Base-by-base conservation (phyloP, 2,113 vertebrate genomes). In the Daphoenositta chrysoptera region DNA sequence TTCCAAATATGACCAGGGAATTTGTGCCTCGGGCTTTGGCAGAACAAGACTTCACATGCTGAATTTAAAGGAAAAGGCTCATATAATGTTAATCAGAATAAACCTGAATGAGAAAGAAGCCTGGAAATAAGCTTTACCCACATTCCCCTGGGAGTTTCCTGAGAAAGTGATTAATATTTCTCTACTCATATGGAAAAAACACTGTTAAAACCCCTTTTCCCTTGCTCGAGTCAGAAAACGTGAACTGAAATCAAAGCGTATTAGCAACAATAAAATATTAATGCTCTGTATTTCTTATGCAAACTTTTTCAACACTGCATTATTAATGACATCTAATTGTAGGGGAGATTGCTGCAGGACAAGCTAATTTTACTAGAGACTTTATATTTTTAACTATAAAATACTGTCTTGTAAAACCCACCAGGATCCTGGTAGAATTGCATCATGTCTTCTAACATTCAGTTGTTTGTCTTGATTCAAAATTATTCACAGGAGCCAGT, bases 311-410 rank as follows among this genome's bases (percentile, higher is more conserved):
- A 83, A 48, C 16, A 9, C 45, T 91, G 50, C 18, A 87, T 95
- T 94, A 87, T 79, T 95, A 91, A 96, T 87, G 45, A 69, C 21
- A 76, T 37, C 66, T 96, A 93, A 96, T 70, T 93, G 89, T 69
- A 73, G 51, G 16, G 17, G n/a, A 60, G 23, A 61, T 31, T 58
- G 89, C 91, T 93, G 45, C 28, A 93, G 84, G 76, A 76, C n/a
- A 87, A 45, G n/a, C 8, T 84, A 19, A 35, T 87, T 89, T 63
- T 73, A 47, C 40, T 61, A 37, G 4, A 78, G 24, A 28, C 35
- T 73, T 72, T 1, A 5, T 72, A 47, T 51, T 83, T 90, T 77
- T n/a, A 70, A 23, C 22, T 40, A 19, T 23, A 63, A 86, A 72
- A 35, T 50, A 21, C 21, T 47, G 37, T 30, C 35, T 26, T 70